Percentiles rank a stretch among this genome's conserved stretches.
These are phyloP conservation scores for Tangara arthus DNA, from an alignment of 2,797 vertebrate species.

Conservation along the genomic window DNA sequence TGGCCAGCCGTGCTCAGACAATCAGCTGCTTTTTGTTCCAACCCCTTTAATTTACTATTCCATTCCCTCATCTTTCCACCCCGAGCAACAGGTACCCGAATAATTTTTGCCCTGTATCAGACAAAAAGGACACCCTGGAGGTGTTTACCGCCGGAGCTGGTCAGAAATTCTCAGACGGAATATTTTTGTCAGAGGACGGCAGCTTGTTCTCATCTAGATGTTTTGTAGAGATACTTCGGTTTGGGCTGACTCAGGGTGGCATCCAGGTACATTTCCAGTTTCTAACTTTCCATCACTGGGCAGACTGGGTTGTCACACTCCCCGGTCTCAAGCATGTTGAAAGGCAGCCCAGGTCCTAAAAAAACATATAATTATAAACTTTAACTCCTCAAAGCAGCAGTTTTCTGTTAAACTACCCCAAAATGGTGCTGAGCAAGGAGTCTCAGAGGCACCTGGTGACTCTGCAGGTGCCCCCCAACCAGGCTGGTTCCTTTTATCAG, in stretches of 20 bases:
- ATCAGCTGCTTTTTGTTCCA: neutral
- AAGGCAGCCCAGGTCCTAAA: neutral
- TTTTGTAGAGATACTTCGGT: neutral
- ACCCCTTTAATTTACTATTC: neutral
- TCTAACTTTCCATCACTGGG: neutral
- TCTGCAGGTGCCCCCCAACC: neutral
- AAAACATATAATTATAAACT: neutral
- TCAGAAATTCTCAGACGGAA: slow-evolving; percentile 52
- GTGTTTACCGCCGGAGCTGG: slow-evolving; percentile 23
- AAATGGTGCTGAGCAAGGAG: neutral
- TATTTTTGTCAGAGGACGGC: neutral
- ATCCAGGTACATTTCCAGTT: slow-evolving; percentile 42
- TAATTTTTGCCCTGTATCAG: slow-evolving; percentile 1
- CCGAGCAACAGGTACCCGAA: neutral
- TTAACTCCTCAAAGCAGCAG: neutral
- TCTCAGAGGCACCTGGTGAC: neutral
- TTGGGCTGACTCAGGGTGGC: neutral
- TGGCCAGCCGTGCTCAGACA: neutral
- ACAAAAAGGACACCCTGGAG: neutral
- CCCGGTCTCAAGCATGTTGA: rapidly evolving
- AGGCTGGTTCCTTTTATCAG: neutral
- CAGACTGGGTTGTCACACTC: neutral
- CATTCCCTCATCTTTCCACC: slow-evolving; percentile 32
- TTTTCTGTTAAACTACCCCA: neutral
- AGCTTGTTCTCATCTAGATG: neutral